These are phyloP conservation scores for Drosophila sproati DNA, from an alignment of 1,140 invertebrate species.

Conservation along the genomic window DNA sequence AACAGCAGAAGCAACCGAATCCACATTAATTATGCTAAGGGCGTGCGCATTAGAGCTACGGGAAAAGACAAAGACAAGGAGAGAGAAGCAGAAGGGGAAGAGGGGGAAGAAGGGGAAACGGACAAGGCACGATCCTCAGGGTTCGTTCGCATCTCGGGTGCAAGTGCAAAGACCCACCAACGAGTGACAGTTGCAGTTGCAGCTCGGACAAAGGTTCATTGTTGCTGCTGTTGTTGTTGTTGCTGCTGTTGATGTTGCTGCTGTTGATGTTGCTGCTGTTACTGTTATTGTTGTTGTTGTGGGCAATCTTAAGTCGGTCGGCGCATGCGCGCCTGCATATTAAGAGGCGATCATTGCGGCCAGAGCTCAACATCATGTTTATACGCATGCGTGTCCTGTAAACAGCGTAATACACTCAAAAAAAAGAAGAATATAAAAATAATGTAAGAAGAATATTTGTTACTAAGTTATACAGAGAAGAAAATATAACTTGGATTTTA, in stretches of 20 bases:
- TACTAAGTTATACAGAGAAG: no score
- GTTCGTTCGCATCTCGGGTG: conserved; percentile 14
- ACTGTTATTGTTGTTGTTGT: conserved; percentile 57
- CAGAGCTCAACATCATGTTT: conserved; percentile 50
- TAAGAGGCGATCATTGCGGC: conserved; percentile 61
- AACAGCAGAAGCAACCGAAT: conserved; percentile 9
- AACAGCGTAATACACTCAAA: conserved; percentile 7
- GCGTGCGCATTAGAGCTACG: conserved; percentile 70
- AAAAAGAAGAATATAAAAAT: no score
- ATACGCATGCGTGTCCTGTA: conserved; percentile 69
- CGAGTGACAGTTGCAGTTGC: conserved; percentile 44
- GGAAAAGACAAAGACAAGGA: conserved; percentile 17
- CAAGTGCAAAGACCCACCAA: conserved; percentile 53
- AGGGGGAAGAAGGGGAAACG: conserved; percentile 6
- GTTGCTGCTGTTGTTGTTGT: neutral
- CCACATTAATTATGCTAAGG: conserved; percentile 71
- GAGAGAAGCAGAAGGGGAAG: neutral
- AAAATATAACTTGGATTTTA: no score
- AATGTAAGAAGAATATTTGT: no score
- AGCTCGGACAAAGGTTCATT: neutral
- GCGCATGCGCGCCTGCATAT: conserved; percentile 77
- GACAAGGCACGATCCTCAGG: conserved; percentile 33
- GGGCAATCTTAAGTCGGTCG: conserved; percentile 75
- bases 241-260: conserved; percentile 17
- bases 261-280: conserved; percentile 53